These are phyloP conservation scores for Rana temporaria DNA, from an alignment of 2,113 vertebrate genomes.

Conservation along the genomic window DNA sequence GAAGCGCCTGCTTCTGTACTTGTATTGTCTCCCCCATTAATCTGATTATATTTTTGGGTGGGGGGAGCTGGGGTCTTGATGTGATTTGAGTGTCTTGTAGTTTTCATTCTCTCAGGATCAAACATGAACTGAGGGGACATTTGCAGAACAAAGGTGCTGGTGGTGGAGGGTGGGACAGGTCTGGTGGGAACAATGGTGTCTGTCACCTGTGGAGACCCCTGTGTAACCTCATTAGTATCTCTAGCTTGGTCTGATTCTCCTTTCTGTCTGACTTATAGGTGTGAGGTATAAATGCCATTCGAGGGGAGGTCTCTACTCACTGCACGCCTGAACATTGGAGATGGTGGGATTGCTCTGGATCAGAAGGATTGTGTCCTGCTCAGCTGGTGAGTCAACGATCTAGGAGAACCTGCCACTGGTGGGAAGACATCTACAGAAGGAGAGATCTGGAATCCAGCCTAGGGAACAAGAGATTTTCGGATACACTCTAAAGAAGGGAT, in stretches of 20 bases:
- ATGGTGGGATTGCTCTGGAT: constrained; percentile 37
- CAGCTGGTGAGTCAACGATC: constrained; percentile 31
- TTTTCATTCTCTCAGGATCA: constrained; percentile 8
- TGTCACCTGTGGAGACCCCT: constrained; percentile 61
- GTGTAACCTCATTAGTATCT: constrained; percentile 27
- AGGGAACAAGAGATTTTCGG: not conserved
- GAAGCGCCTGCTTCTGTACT: not conserved
- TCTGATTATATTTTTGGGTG: constrained; percentile 1
- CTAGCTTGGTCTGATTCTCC: not conserved
- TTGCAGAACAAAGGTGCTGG: constrained; percentile 62
- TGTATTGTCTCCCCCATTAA: not conserved
- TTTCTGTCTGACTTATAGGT: constrained; percentile 49
- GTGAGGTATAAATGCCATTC: constrained; percentile 18
- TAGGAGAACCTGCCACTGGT: not conserved
- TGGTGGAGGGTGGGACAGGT: constrained; percentile 56
- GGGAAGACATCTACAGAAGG: not conserved
- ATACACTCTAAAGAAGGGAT: not conserved
- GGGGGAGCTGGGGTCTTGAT: not conserved
- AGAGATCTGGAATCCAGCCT: not conserved
- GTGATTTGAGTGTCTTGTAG: constrained; percentile 42
- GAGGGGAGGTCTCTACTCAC: constrained; percentile 29
- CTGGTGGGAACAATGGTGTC: constrained; percentile 51
- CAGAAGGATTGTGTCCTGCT: constrained; percentile 36
- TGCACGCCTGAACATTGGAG: constrained; percentile 24
- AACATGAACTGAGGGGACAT: constrained; percentile 46